These are phyloP conservation scores for human DNA, from an alignment of 2,113 vertebrate species.

Conservation along the genomic window GRCh38 chr15:78955001-78955500, in stretches of 20 bases:
- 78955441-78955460: background rate
- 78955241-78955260: background rate
- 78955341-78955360: background rate
- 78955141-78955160: no score
- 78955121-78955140: background rate
- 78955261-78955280: background rate
- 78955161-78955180: background rate
- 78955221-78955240: background rate
- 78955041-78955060: background rate
- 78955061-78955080: background rate
- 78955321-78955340: background rate
- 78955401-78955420: background rate
- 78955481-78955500: background rate
- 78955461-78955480: no score
- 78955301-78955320: background rate
- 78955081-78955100: background rate
- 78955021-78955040: background rate
- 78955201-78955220: background rate
- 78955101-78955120: background rate
- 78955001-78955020: background rate
- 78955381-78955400: background rate
- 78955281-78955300: background rate
- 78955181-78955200: rapidly evolving
- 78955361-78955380: background rate
- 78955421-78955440: background rate